Percentiles rank a stretch among this genome's conserved stretches.
Conservation (phyloP, 2,113 vertebrate species). For the Cyanocitta stelleri region DNA sequence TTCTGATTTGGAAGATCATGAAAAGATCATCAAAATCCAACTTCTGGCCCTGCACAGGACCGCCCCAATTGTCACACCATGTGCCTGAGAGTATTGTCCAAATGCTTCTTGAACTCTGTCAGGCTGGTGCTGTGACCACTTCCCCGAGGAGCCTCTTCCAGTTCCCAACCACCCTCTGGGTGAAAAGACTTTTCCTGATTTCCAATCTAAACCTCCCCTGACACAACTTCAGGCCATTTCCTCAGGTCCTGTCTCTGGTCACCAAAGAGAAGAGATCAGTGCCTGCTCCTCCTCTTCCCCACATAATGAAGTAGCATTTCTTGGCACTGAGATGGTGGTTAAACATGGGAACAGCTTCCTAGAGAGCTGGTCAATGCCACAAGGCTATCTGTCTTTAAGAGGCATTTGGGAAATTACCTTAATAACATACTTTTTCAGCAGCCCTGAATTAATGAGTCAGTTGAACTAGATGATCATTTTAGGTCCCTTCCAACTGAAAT, state of each 20-base stretch:
- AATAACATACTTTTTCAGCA: not conserved
- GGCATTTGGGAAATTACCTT: not conserved
- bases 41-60: not conserved
- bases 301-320: not conserved
- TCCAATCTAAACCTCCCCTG: not conserved
- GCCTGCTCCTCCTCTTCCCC: not conserved
- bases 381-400: not conserved
- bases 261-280: not conserved
- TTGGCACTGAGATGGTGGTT: not conserved
- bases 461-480: not conserved
- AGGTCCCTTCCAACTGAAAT: not conserved
- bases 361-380: not conserved
- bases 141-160: not conserved
- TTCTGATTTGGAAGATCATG: not conserved
- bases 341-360: not conserved
- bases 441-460: not conserved
- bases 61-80: not conserved
- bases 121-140: not conserved
- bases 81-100: not conserved
- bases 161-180: rapidly evolving
- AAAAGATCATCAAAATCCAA: not conserved
- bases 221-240: not conserved
- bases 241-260: too few species aligned
- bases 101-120: not conserved
- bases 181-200: not conserved